Evolutionary conservation across 2,888 invertebrate genomes (phyloP).

Genomic region (Laspeyria flexula): DNA sequence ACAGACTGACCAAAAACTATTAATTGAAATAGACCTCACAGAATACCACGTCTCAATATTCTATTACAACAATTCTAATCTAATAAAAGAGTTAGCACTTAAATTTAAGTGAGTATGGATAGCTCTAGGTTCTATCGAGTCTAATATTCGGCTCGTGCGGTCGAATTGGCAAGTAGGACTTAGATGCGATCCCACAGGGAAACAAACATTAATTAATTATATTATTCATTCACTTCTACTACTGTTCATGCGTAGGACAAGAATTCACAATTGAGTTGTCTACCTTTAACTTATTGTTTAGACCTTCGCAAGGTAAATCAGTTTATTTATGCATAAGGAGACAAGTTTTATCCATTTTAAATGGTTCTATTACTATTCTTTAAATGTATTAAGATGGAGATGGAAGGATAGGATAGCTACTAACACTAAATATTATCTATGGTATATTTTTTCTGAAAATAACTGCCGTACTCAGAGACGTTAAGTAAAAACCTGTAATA

Average conservation of each 20-base stretch:
- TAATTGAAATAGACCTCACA: too few relatives aligned
- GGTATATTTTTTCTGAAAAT: too few relatives aligned
- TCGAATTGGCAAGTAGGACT: slow-evolving; percentile 13
- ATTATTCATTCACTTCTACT: slow-evolving; percentile 26
- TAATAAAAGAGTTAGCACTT: not conserved
- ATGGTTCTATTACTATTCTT: not conserved
- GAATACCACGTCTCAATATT: too few relatives aligned
- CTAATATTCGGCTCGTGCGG: slow-evolving; percentile 30
- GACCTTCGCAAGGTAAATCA: not conserved
- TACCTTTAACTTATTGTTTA: not conserved
- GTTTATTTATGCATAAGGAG: slow-evolving; percentile 3
- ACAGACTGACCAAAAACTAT: too few relatives aligned
- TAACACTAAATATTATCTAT: too few relatives aligned
- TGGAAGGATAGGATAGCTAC: not conserved
- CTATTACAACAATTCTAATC: too few relatives aligned
- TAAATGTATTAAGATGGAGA: not conserved
- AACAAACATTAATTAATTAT: slow-evolving; percentile 18
- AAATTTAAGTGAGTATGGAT: not conserved
- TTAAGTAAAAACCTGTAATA: too few relatives aligned
- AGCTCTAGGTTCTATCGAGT: slow-evolving; percentile 19
- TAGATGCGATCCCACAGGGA: slow-evolving; percentile 7
- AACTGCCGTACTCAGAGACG: too few relatives aligned
- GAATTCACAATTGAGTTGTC: slow-evolving; percentile 11
- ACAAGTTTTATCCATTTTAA: not conserved
- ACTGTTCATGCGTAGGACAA: slow-evolving; percentile 8